A percentile compares a stretch with the other conserved stretches of the same genome.
These are phyloP conservation scores for Spermophilus dauricus DNA, from an alignment of 2,113 vertebrate genomes.

Conservation along the genomic window DNA sequence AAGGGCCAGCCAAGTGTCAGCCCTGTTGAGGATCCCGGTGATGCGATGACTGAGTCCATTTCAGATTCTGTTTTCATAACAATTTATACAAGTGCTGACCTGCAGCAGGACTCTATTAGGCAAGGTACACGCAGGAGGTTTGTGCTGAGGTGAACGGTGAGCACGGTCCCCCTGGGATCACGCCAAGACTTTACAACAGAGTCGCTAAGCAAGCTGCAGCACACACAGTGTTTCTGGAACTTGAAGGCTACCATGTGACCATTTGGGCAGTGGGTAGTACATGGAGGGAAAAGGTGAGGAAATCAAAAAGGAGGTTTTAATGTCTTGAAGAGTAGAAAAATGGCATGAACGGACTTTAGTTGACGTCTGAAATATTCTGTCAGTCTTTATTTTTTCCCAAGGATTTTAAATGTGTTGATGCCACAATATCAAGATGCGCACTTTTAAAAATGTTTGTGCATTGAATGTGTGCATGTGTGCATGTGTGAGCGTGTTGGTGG, in stretches of 20 bases:
- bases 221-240: too few species aligned
- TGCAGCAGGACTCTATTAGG: neutral
- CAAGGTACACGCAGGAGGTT: neutral
- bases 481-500: neutral
- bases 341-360: rapidly evolving
- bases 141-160: rapidly evolving
- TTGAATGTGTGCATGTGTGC: too few species aligned
- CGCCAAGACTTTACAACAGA: neutral
- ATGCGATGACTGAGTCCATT: neutral
- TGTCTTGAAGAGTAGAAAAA: neutral
- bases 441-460: neutral
- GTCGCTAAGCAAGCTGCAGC: too few species aligned
- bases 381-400: neutral
- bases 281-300: neutral
- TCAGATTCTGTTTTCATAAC: neutral
- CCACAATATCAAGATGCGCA: neutral
- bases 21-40: neutral
- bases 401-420: neutral
- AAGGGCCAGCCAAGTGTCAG: neutral
- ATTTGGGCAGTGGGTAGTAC: rapidly evolving
- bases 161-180: neutral
- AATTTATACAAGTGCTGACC: neutral
- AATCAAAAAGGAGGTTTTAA: too few species aligned
- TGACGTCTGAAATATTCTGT: neutral
- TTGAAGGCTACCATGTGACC: rapidly evolving